A percentile compares a stretch with the other conserved stretches of the same genome.
phyloP scores from a whole-genome alignment of 2,888 invertebrate genomes.

The Protonemura montana region DNA sequence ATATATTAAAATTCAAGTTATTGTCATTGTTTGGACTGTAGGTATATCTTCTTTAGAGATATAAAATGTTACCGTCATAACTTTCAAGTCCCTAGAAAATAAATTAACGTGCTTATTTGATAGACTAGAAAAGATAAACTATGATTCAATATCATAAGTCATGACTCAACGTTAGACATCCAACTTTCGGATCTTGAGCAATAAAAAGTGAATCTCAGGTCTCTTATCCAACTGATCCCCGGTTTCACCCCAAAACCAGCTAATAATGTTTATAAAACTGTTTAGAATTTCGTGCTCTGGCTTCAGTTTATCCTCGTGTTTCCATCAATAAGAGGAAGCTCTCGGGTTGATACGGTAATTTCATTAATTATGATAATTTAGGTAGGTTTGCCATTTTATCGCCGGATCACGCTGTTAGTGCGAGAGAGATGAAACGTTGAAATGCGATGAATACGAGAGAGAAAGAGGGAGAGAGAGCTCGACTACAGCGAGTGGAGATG shows the following conservation, averaged over 20 bases:
- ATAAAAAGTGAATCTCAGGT: background rate
- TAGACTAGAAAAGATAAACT: too few relatives aligned
- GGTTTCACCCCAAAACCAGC: background rate
- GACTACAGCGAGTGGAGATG: constrained; percentile 18
- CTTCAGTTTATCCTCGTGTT: constrained; percentile 19
- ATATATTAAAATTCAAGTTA: too few relatives aligned
- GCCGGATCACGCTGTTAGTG: constrained; percentile 28
- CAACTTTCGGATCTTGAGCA: background rate
- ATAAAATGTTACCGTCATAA: too few relatives aligned
- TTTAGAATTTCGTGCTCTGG: constrained; percentile 7
- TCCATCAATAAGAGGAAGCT: constrained; percentile 27
- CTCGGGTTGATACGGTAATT: constrained; percentile 29
- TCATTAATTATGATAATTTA: constrained; percentile 36
- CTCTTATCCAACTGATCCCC: background rate
- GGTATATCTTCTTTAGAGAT: too few relatives aligned
- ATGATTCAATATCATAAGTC: too few relatives aligned
- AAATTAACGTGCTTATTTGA: too few relatives aligned
- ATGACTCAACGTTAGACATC: background rate
- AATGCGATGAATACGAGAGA: background rate
- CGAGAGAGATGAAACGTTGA: background rate
- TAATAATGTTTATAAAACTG: constrained; percentile 31
- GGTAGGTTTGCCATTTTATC: constrained; percentile 39
- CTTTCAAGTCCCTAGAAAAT: too few relatives aligned
- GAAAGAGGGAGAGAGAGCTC: background rate
- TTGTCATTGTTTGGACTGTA: too few relatives aligned